Percentiles rank a stretch among this genome's conserved stretches.
Evolutionary conservation across 2,888 invertebrate genomes (phyloP).

Genomic region (Tipula vernalis): DNA sequence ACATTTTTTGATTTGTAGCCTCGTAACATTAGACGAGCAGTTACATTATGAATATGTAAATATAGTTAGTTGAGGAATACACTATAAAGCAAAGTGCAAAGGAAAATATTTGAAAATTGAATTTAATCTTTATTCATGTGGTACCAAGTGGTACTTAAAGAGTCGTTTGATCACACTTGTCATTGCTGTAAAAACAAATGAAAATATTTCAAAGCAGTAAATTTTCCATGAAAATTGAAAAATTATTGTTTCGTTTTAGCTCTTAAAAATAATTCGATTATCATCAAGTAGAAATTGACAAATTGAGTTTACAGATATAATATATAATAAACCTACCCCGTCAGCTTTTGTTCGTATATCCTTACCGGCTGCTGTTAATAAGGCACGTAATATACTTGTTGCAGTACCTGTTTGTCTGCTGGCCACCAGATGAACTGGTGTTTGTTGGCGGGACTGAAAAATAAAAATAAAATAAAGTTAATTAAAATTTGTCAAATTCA

Average conservation of each 20-base stretch:
- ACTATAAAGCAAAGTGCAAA: neutral
- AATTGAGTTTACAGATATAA: neutral
- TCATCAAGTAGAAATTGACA: neutral
- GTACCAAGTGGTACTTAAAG: neutral
- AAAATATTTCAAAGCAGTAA: neutral
- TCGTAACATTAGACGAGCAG: neutral
- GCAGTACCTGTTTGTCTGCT: conserved; percentile 87
- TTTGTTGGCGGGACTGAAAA: conserved; percentile 74
- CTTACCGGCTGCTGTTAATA: conserved; percentile 78
- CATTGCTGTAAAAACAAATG: neutral
- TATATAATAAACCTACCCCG: conserved; percentile 55
- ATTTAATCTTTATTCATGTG: neutral
- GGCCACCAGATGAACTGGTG: conserved; percentile 90
- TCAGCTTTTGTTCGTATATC: conserved; percentile 79
- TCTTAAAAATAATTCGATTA: neutral
- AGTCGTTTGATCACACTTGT: neutral
- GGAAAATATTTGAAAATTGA: neutral
- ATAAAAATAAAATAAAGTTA: neutral
- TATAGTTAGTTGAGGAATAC: neutral
- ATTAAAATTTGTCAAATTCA: no score
- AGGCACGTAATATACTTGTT: conserved; percentile 75
- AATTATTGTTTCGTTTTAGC: neutral
- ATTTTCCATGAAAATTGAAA: neutral
- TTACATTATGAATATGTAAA: neutral
- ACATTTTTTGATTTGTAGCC: neutral